Conservation (phyloP, 2,113 vertebrate genomes). For the Stictonetta naevosa region DNA sequence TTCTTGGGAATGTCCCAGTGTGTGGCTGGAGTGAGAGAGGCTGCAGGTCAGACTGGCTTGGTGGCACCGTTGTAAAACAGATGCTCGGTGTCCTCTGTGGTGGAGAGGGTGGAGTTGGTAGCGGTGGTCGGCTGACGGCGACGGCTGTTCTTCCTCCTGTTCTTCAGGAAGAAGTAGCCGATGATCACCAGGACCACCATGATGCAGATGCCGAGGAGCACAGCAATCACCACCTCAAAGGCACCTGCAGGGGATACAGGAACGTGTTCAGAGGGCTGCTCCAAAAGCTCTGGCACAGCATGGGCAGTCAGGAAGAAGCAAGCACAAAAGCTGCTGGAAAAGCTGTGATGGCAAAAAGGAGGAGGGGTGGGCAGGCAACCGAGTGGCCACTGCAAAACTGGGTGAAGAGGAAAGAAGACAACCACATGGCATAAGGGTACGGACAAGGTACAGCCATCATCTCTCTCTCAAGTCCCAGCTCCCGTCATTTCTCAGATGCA, state of each 20-base stretch:
- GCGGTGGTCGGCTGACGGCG: constrained; percentile 77
- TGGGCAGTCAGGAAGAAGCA: neutral
- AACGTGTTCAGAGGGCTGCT: neutral
- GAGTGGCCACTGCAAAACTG: neutral
- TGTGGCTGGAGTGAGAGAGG: neutral
- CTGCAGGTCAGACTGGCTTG: constrained; percentile 86
- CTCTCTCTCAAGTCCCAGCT: neutral
- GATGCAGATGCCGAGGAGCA: constrained; percentile 82
- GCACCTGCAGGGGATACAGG: constrained; percentile 39
- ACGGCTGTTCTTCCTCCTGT: constrained; percentile 67
- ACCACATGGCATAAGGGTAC: neutral
- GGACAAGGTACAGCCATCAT: neutral
- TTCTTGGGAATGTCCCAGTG: neutral
- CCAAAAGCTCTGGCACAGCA: neutral
- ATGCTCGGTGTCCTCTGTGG: constrained; percentile 84
- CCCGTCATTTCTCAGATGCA: neutral
- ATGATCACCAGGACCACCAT: constrained; percentile 81
- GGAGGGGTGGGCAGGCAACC: neutral
- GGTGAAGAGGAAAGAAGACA: neutral
- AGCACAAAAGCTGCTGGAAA: neutral
- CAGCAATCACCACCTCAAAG: constrained; percentile 75
- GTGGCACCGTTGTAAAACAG: constrained; percentile 91
- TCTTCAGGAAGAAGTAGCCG: constrained; percentile 85
- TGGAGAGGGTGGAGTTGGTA: constrained; percentile 77
- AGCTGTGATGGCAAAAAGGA: neutral